Base-by-base conservation (phyloP, 2,888 invertebrate species). In the Temnothorax unifasciatus region DNA sequence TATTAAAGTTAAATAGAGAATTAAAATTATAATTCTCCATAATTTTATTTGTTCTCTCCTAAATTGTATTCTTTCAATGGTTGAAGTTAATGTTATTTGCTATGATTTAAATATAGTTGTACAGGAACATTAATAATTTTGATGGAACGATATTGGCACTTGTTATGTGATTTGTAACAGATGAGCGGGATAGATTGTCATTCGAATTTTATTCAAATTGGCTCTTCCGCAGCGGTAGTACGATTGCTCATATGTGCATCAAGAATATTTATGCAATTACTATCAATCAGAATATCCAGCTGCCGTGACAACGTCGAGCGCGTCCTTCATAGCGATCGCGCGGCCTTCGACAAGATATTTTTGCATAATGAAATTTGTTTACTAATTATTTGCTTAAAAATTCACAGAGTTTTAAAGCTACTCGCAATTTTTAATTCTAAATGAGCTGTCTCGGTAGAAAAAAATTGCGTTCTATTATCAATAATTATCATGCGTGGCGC, bases 161-260 rank as follows among this genome's bases (percentile, higher is more conserved):
- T 41, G 76, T 64, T 76, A 64, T 44, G 68, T 15, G 68, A 57
- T 68, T n/a, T 44, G 57, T 68, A 77, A 77, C 29, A 68, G 68
- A 44, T 68, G 68, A 77, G 57, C 13, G 25, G n/a, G 21, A 50
- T 57, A 68, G 11, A 77, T 57, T 77, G 77, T 77, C 68, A 77
- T 68, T 57, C 15, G 68, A 68, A 66, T 77, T 54, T 68, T 44
- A 77, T 77, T 77, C n/a, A 54, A 68, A 77, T 77, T 77, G 44
- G 77, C 44, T 57, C 29, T 75, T 47, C 29, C 74, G 61, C 44
- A n/a, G 4, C 41, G 21, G 25, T 76, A 76, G 54, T 13, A 44
- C 44, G 44, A 68, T 21, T 77, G 77, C 57, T 77, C 68, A 44
- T 38, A 29, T 41, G 25, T 21, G 34, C 9, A 44, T 68, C 15